These are phyloP conservation scores for Poicephalus meyeri DNA, from an alignment of 2,113 vertebrate species.

Conservation along the genomic window DNA sequence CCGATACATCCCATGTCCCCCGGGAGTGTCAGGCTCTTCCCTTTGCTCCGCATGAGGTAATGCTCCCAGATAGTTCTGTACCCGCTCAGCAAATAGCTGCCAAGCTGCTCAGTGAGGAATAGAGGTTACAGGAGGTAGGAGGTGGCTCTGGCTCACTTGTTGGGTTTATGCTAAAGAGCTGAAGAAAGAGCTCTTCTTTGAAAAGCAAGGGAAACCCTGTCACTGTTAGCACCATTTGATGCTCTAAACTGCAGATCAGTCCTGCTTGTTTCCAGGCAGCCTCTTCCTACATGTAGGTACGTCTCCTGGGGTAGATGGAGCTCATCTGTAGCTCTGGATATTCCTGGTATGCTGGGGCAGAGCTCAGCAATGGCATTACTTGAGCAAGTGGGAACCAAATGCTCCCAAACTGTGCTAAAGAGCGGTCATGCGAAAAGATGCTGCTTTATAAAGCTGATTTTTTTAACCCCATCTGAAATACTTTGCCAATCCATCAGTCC, in stretches of 20 bases:
- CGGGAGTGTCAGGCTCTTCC: neutral
- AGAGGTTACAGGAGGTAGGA: neutral
- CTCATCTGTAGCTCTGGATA: neutral
- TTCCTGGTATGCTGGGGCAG: neutral
- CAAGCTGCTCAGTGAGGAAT: neutral
- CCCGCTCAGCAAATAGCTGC: accelerated
- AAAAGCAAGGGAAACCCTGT: neutral
- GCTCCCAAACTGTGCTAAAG: neutral
- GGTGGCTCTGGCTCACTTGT: accelerated
- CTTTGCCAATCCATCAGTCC: too few species aligned
- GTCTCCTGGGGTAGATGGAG: neutral
- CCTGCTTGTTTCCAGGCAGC: neutral
- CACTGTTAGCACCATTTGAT: accelerated
- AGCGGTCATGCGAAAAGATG: too few species aligned
- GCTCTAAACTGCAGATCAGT: neutral
- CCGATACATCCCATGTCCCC: neutral
- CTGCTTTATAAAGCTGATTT: neutral
- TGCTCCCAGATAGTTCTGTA: neutral
- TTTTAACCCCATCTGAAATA: neutral
- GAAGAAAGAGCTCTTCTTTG: neutral
- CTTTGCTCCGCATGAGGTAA: neutral
- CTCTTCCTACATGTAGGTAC: neutral
- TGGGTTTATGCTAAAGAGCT: neutral
- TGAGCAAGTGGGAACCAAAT: neutral
- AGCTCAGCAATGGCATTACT: neutral